A percentile compares a stretch with the other conserved stretches of the same genome.
These are phyloP conservation scores for Theodoxus fluviatilis DNA, from an alignment of 2,888 invertebrate species.

Conservation along the genomic window DNA sequence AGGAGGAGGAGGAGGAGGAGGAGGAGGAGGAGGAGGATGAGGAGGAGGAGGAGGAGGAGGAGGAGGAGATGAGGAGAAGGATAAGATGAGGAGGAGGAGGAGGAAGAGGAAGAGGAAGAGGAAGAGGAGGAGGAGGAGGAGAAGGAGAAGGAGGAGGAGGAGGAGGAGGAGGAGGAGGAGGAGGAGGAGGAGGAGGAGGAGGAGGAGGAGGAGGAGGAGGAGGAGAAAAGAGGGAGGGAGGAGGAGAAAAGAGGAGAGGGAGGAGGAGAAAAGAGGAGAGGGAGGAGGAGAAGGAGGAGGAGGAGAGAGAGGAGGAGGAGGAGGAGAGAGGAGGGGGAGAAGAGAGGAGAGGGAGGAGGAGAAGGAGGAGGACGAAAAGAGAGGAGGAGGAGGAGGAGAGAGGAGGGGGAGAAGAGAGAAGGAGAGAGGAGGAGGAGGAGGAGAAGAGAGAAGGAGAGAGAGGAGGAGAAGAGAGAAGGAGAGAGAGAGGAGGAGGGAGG, in stretches of 20 bases:
- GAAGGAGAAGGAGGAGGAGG: too few species aligned
- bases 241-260: too few species aligned
- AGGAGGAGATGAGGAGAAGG: background rate
- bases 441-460: background rate
- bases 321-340: background rate
- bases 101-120: too few species aligned
- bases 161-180: too few species aligned
- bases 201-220: too few species aligned
- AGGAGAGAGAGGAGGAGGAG: background rate
- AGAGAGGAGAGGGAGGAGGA: background rate
- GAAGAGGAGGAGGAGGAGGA: too few species aligned
- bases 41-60: background rate
- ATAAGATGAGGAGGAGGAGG: background rate
- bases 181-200: too few species aligned
- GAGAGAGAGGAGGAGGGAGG: background rate
- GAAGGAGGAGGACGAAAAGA: background rate
- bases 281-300: too few species aligned
- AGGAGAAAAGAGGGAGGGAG: too few species aligned
- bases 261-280: too few species aligned
- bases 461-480: background rate
- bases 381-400: background rate
- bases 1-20: background rate
- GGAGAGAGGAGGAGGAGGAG: background rate
- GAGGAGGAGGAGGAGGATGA: background rate
- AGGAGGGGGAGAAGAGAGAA: background rate